A percentile compares a stretch with the other conserved stretches of the same genome.
These are phyloP conservation scores for Helicoverpa armigera DNA, from an alignment of 1,140 invertebrate genomes.

Conservation along the genomic window DNA sequence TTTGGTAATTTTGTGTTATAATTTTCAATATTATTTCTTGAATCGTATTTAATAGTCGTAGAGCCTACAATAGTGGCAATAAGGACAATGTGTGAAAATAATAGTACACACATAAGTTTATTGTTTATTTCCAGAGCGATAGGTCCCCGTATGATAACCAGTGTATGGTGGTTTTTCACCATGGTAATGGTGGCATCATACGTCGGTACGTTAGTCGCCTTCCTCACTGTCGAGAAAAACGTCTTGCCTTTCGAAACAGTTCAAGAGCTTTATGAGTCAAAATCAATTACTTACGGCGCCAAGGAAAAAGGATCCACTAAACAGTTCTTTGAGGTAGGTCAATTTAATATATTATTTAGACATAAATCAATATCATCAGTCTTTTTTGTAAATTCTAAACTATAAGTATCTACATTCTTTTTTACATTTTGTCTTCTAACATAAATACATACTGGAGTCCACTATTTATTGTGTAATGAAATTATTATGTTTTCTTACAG, in stretches of 20 bases:
- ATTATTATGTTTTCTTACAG: slow-evolving; percentile 64
- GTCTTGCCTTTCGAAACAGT: slow-evolving; percentile 93
- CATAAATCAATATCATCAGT: neutral
- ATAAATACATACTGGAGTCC: too few relatives aligned
- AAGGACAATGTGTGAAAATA: too few relatives aligned
- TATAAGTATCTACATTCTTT: neutral
- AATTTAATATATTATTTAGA: slow-evolving; percentile 36
- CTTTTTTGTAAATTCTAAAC: neutral
- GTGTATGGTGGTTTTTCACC: slow-evolving; percentile 98
- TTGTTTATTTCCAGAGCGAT: slow-evolving; percentile 89
- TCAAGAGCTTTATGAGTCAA: slow-evolving; percentile 92
- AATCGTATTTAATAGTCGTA: too few relatives aligned
- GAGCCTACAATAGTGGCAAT: too few relatives aligned
- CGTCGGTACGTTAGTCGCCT: slow-evolving; percentile 93
- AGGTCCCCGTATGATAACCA: slow-evolving; percentile 92
- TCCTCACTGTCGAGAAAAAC: slow-evolving; percentile 96
- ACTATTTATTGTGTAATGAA: too few relatives aligned
- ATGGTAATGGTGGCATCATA: slow-evolving; percentile 98
- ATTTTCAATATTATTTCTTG: too few relatives aligned
- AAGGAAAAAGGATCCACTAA: slow-evolving; percentile 93
- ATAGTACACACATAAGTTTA: too few relatives aligned
- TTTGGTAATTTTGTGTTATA: too few relatives aligned
- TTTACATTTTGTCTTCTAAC: neutral
- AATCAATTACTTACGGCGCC: slow-evolving; percentile 94
- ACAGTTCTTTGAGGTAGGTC: slow-evolving; percentile 93